phyloP scores from a whole-genome alignment of 1,140 invertebrate genomes.

The Odontomachus brunneus region DNA sequence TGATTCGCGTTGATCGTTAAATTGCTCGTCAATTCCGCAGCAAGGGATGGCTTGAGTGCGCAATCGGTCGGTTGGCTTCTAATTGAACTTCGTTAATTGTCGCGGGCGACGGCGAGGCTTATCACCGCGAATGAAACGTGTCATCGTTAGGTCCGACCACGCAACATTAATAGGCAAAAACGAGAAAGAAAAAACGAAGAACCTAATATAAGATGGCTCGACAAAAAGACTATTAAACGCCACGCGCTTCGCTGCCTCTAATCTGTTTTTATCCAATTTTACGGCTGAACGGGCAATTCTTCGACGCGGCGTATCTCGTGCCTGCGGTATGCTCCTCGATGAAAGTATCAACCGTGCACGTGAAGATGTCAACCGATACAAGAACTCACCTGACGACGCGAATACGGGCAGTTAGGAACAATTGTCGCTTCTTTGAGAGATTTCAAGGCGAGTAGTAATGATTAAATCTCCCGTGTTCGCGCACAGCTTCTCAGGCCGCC shows the following conservation, averaged over 20 bases:
- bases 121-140: background rate
- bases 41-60: background rate
- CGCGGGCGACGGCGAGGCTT: background rate
- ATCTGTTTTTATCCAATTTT: constrained; percentile 52
- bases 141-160: constrained; percentile 9
- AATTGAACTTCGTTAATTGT: constrained; percentile 57
- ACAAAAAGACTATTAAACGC: constrained; percentile 42
- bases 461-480: no score
- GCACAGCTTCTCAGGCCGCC: no score
- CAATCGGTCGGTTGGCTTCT: background rate
- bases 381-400: no score
- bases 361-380: background rate
- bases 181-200: background rate
- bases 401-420: no score
- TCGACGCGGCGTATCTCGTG: constrained; percentile 18
- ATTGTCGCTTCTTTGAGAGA: no score
- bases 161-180: constrained; percentile 36
- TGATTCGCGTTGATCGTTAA: constrained; percentile 16
- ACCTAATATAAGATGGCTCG: background rate
- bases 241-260: constrained; percentile 7
- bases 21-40: constrained; percentile 11
- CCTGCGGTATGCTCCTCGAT: background rate
- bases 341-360: background rate
- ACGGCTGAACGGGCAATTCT: constrained; percentile 15
- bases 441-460: no score